Conservation (phyloP, 2,888 invertebrate species). For the Drosophila macrothrix region DNA sequence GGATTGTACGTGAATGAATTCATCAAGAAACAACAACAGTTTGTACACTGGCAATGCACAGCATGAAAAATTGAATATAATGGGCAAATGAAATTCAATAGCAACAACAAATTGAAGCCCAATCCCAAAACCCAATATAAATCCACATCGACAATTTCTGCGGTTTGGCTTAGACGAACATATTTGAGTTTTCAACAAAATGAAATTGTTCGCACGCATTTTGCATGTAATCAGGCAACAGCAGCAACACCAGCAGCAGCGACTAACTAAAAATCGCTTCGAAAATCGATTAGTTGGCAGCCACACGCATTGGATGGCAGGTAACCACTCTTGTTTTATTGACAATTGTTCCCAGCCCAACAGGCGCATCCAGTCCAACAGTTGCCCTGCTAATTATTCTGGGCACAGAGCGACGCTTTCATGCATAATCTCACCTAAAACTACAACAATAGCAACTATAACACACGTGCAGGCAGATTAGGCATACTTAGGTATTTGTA, state of each 20-base stretch:
- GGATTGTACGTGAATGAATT: conserved; percentile 73
- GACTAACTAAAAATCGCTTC: conserved; percentile 61
- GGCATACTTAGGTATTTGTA: conserved; percentile 46
- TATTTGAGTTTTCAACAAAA: conserved; percentile 68
- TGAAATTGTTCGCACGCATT: conserved; percentile 73
- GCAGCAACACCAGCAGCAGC: conserved; percentile 41
- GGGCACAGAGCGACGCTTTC: conserved; percentile 73
- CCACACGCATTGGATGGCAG: conserved; percentile 19
- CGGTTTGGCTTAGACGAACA: conserved; percentile 49
- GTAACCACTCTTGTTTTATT: conserved; percentile 33
- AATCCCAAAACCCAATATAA: conserved; percentile 40
- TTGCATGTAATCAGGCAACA: conserved; percentile 63
- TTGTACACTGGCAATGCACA: conserved; percentile 45
- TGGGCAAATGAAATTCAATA: conserved; percentile 73
- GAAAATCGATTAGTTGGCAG: conserved; percentile 74
- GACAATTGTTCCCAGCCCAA: conserved; percentile 40
- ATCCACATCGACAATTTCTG: conserved; percentile 57
- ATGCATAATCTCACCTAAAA: conserved; percentile 71
- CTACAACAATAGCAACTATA: conserved; percentile 24
- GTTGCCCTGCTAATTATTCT: conserved; percentile 63
- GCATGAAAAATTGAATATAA: conserved; percentile 74
- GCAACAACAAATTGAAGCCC: conserved; percentile 47
- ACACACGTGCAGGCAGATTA: conserved; percentile 55
- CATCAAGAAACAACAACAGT: conserved; percentile 48
- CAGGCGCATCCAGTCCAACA: neutral